Percentiles rank a stretch among this genome's conserved stretches.
Evolutionary conservation across 2,797 vertebrate species (phyloP).

Genomic region (Phataginus tetradactyla): DNA sequence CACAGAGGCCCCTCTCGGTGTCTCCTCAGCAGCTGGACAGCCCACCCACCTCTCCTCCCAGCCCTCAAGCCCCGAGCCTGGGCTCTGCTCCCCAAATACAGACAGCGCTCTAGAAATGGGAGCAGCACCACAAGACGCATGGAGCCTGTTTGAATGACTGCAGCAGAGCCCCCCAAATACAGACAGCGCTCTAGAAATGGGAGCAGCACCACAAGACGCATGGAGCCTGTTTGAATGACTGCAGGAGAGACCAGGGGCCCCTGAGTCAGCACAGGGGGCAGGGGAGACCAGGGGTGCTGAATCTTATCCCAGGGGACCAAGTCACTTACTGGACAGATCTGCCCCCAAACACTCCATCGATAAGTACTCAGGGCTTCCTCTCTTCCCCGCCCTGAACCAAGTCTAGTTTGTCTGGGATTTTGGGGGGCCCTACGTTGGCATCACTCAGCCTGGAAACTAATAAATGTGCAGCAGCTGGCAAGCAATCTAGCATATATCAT

Average conservation of each 20-base stretch:
- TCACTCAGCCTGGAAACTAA: neutral
- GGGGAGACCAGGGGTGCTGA: neutral
- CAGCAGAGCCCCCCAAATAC: too few relatives aligned
- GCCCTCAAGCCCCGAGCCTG: neutral
- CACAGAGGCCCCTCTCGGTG: neutral
- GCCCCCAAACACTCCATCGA: neutral
- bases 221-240: neutral
- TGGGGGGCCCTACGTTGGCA: rapidly evolving
- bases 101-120: neutral
- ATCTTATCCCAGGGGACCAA: neutral
- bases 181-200: neutral
- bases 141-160: neutral
- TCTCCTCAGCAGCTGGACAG: neutral
- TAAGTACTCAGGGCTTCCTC: neutral
- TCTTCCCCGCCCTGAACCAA: neutral
- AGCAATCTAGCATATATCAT: neutral
- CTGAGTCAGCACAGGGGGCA: neutral
- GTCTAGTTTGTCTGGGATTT: neutral
- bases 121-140: rapidly evolving
- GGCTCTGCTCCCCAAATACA: neutral
- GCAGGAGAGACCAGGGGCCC: neutral
- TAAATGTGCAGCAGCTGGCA: neutral
- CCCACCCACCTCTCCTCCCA: neutral
- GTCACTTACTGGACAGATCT: too few relatives aligned
- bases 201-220: rapidly evolving